phyloP scores from a whole-genome alignment of 2,113 vertebrate genomes.

The Sapayoa aenigma region DNA sequence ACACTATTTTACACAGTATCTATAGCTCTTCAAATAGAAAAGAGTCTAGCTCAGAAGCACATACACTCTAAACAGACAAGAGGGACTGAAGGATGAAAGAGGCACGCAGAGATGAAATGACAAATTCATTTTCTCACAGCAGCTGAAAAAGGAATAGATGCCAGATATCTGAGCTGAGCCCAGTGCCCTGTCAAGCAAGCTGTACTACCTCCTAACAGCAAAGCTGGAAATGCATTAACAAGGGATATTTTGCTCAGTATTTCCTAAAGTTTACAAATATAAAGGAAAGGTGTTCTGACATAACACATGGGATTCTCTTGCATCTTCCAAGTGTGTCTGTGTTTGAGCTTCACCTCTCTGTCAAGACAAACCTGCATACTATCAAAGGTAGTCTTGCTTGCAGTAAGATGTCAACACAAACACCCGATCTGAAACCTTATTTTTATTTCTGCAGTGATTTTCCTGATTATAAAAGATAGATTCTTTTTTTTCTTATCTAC shows the following conservation, averaged over 20 bases:
- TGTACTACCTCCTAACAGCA: background rate
- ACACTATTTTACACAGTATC: background rate
- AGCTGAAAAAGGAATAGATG: conserved; percentile 9
- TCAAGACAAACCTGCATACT: background rate
- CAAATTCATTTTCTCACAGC: conserved; percentile 5
- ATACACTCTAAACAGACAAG: background rate
- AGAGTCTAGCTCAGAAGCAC: background rate
- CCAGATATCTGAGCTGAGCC: background rate
- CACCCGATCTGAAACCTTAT: background rate
- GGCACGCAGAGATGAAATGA: background rate
- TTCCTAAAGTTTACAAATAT: background rate
- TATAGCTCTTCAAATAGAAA: background rate
- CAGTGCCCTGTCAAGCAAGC: background rate
- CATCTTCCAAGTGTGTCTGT: background rate
- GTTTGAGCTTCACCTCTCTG: background rate
- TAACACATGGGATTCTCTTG: background rate
- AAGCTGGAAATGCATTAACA: background rate
- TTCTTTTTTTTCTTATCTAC: fast-evolving
- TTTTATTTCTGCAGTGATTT: background rate
- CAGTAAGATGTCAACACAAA: background rate
- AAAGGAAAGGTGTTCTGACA: background rate
- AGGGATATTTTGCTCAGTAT: background rate
- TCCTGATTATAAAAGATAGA: background rate
- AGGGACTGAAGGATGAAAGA: background rate
- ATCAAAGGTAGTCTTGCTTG: background rate